phyloP scores from a whole-genome alignment of 2,888 invertebrate genomes.

The Trichogramma evanescens region DNA sequence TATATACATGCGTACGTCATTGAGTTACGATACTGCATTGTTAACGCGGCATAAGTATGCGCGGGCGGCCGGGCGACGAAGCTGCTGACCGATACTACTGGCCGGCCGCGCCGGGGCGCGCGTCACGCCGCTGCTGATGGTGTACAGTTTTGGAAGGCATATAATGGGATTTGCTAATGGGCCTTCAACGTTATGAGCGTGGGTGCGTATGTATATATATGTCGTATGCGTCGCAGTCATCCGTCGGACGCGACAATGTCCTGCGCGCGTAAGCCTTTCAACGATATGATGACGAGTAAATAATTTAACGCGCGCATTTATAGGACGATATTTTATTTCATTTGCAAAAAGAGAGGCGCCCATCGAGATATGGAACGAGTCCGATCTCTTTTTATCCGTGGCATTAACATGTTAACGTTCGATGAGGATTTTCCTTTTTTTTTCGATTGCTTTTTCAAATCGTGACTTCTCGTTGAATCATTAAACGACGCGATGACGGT shows the following conservation, averaged over 20 bases:
- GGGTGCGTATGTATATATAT: too few relatives aligned
- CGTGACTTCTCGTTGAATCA: too few relatives aligned
- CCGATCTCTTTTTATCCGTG: too few relatives aligned
- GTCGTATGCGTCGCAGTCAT: not conserved
- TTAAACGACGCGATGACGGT: not conserved
- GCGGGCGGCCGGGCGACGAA: too few relatives aligned
- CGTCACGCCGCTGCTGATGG: constrained; percentile 25
- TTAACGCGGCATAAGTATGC: constrained; percentile 8
- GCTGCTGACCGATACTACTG: too few relatives aligned
- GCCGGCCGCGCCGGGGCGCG: constrained; percentile 5
- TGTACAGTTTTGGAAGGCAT: constrained; percentile 26
- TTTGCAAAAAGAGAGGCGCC: too few relatives aligned
- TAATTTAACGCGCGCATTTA: not conserved
- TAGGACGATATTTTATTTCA: not conserved
- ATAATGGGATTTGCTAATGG: constrained; percentile 36
- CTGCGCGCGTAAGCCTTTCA: not conserved
- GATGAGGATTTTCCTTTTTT: not conserved
- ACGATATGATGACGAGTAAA: constrained; percentile 7
- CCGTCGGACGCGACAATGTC: not conserved
- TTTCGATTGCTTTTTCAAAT: not conserved
- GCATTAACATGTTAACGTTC: not conserved
- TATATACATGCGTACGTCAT: constrained; percentile 27
- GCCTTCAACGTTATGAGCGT: constrained; percentile 7
- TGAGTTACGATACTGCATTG: constrained; percentile 35
- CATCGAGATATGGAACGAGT: too few relatives aligned